Base-by-base conservation (phyloP, 2,113 vertebrate genomes). In the Chionomys nivalis region DNA sequence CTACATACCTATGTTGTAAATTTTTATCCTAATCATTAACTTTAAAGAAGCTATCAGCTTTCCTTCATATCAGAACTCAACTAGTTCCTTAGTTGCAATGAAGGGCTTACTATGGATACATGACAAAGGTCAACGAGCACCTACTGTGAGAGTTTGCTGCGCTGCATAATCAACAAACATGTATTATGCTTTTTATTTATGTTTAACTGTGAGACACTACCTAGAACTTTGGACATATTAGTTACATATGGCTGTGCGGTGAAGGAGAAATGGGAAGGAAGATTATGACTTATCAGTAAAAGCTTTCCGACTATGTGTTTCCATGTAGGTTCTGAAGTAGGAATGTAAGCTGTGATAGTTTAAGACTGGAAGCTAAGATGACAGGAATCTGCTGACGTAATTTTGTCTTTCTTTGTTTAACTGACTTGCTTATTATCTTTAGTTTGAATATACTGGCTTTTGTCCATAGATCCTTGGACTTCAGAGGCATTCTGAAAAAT, bases 381-480 rank as follows among this genome's bases (percentile, higher is more conserved):
- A 83, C 70, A 36, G 88, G 9, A 93, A 65, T 92, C 63, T 23
- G 79, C 24, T 81, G 61, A 72, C 55, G 5, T n/a, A 42, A 63
- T 93, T 93, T 91, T 89, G 16, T 42, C 9, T 87, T 49, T 95
- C 36, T 86, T 58, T 93, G 44, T 52, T 91, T 88, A 86, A 68
- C 61, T 52, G 77, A 55, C 14, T 93, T 83, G 75, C 36, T 26
- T 26, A 33, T 82, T 93, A 31, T 93, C 17, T 93, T 94, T 72
- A 52, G 42, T 8, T 76, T 65, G 79, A 82, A n/a, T 23, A 77
- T 16, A 1, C 11, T 87, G 1, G 0, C 73, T 55, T 75, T 14
- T 61, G 33, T 90, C 42, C 66, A 70, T 65, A 36, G 21, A 52
- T 49, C 44, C 31, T 70, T n/a, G 9, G 33, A 66, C 12, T 89